Percentiles rank a stretch among this genome's conserved stretches.
These are phyloP conservation scores for Sylvicola fuscatus DNA, from an alignment of 2,888 invertebrate species.

Conservation along the genomic window DNA sequence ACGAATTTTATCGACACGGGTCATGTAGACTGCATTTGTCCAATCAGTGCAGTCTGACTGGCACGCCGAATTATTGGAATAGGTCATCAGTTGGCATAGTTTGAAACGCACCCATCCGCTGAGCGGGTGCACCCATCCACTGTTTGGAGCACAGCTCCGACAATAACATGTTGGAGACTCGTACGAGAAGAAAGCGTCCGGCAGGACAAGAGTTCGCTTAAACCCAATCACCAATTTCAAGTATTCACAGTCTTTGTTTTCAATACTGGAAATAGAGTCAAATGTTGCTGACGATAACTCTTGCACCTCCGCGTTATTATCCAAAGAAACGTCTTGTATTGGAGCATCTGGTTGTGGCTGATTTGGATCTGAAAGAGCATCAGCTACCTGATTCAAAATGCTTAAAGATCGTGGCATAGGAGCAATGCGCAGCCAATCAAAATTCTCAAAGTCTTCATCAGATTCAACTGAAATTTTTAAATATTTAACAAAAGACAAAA, in stretches of 20 bases:
- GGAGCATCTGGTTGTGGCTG: no score
- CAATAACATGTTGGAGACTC: conserved; percentile 21
- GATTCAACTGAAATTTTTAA: no score
- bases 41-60: conserved; percentile 14
- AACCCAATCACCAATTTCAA: conserved; percentile 22
- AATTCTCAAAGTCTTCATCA: no score
- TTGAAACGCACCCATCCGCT: conserved; percentile 22
- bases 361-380: no score
- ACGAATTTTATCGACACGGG: conserved; percentile 24
- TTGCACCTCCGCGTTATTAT: no score
- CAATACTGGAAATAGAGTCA: conserved; percentile 15
- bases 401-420: no score
- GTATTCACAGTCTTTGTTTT: conserved; percentile 24
- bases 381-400: no score
- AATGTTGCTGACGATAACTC: conserved; percentile 5
- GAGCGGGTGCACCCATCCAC: neutral
- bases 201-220: conserved; percentile 21
- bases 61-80: conserved; percentile 12
- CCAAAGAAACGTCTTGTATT: no score
- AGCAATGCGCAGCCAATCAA: no score
- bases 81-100: conserved; percentile 22
- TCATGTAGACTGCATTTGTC: conserved; percentile 23
- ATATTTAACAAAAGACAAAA: no score
- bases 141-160: conserved; percentile 5
- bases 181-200: conserved; percentile 21